Percentiles rank a stretch among this genome's conserved stretches.
Evolutionary conservation across 2,797 vertebrate genomes (phyloP).

Genomic region (Clamator glandarius): DNA sequence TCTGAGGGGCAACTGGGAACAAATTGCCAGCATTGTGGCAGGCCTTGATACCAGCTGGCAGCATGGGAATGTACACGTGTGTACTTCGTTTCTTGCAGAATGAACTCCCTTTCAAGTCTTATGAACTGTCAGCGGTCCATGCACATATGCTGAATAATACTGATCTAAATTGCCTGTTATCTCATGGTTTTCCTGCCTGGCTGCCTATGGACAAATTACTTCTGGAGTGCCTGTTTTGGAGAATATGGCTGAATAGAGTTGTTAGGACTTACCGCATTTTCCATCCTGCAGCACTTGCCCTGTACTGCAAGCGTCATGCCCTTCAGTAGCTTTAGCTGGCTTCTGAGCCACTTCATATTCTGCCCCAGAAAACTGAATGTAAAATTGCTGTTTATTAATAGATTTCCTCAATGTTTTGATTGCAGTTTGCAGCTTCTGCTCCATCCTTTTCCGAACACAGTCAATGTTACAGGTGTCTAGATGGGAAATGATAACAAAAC

Average conservation of each 20-base stretch:
- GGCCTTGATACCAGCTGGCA: not conserved
- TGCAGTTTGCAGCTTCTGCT: slow-evolving; percentile 90
- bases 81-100: not conserved
- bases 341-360: slow-evolving; percentile 95
- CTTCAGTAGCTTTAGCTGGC: slow-evolving; percentile 81
- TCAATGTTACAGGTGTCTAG: slow-evolving; percentile 89
- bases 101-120: not conserved
- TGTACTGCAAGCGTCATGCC: slow-evolving; percentile 82
- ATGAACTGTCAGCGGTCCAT: not conserved
- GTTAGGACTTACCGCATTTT: slow-evolving; percentile 87
- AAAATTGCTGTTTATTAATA: slow-evolving; percentile 95
- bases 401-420: slow-evolving; percentile 93
- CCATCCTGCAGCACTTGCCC: slow-evolving; percentile 89
- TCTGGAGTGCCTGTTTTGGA: not conserved
- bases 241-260: not conserved
- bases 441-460: slow-evolving; percentile 87
- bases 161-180: not conserved
- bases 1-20: not conserved
- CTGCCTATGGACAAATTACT: not conserved
- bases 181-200: not conserved
- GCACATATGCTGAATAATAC: not conserved
- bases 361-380: slow-evolving; percentile 91
- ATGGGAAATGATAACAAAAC: slow-evolving; percentile 60
- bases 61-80: not conserved
- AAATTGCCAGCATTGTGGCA: not conserved